A percentile compares a stretch with the other conserved stretches of the same genome.
Conservation (phyloP, 1,140 invertebrate species). For the Riptortus pedestris region DNA sequence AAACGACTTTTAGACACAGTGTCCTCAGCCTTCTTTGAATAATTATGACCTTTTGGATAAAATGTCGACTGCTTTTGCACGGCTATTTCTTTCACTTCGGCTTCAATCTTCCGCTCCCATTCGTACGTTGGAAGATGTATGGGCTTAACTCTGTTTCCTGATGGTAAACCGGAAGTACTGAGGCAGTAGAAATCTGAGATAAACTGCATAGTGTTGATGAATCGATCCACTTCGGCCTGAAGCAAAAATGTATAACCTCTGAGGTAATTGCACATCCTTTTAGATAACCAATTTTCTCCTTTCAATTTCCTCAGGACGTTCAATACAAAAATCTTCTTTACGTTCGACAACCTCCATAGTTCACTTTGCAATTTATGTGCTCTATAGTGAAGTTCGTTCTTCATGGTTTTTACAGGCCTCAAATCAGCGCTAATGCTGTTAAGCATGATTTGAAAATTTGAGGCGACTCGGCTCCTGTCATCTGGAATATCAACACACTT, state of each 20-base stretch:
- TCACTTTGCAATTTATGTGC: constrained; percentile 21
- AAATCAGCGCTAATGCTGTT: constrained; percentile 23
- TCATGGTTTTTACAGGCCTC: constrained; percentile 12
- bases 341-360: constrained; percentile 15
- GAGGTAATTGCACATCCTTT: background rate
- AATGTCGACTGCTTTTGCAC: background rate
- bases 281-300: constrained; percentile 18
- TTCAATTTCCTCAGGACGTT: constrained; percentile 6
- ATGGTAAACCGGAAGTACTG: background rate
- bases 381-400: constrained; percentile 24
- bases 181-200: constrained; percentile 23
- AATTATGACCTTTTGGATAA: background rate
- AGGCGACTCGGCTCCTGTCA: constrained; percentile 13
- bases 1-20: background rate
- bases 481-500: constrained; percentile 8
- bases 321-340: constrained; percentile 1
- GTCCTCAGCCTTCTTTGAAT: background rate
- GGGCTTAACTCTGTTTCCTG: background rate
- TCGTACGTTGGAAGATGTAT: background rate
- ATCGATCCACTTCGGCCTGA: constrained; percentile 26
- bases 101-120: background rate
- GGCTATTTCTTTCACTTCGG: background rate
- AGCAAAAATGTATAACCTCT: constrained; percentile 18
- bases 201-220: constrained; percentile 25
- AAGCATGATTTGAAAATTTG: constrained; percentile 26